Base-by-base conservation (phyloP, 2,113 vertebrate genomes). In the Scartelaos histophorus region DNA sequence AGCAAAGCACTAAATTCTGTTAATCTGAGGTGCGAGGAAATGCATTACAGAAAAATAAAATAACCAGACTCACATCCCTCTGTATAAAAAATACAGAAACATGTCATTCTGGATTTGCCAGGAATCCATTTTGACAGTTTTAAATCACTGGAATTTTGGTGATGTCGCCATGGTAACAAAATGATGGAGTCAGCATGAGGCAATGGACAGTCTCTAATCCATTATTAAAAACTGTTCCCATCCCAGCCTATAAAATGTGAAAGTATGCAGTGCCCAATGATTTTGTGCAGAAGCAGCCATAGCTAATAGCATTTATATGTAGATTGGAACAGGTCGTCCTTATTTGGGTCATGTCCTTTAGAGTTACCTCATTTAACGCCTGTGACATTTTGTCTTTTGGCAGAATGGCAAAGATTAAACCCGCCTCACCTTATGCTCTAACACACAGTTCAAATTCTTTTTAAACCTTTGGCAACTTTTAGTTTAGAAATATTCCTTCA, bases 381-480 rank as follows among this genome's bases (percentile, higher is more conserved):
- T 43, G 19, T 43, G 61, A 64, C 61, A 64, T 64, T 64, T 64
- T n/a, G 29, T 64, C 61, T 64, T 34, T 61, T 64, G 61, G 61
- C 61, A 19, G 34, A 64, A 64, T 43, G 29, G 61, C 29, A 64
- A 62, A 64, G 61, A 43, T 64, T 38, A 35, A 64, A 34, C 29
- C 61, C 19, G 34, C 19, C 61, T 38, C 29, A 64, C 61, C 29
- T 64, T 64, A 5, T 64, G 61, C 34, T 64, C 29, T 64, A 19
- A 64, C 61, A 21, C 61, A 43, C 19, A 43, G 61, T 17, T 24
- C 15, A 61, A 29, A 25, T 34, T 61, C 6, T 34, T 25, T 58
- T 58, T 58, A 5, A 58, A 24, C 10, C 56, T 24, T 56, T 13
- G 56, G 21, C 11, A 13, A 13, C 56, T 25, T 58, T 24, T 24